Evolutionary conservation across 2,888 invertebrate genomes (phyloP).

Genomic region (Pristionchus entomophagus): DNA sequence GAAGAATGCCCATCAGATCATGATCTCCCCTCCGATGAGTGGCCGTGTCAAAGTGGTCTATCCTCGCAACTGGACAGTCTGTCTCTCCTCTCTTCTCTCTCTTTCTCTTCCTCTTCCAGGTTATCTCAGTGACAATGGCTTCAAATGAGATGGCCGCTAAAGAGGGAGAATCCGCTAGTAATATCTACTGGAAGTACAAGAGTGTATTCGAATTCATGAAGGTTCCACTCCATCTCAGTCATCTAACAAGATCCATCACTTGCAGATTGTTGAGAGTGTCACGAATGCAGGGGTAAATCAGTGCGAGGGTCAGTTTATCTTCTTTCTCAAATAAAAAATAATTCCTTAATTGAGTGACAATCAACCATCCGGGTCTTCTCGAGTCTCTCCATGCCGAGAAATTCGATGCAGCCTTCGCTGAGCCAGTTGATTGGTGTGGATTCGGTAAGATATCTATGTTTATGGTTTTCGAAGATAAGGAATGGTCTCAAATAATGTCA

Average conservation of each 20-base stretch:
- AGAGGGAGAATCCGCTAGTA: not conserved
- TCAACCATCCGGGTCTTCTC: constrained; percentile 35
- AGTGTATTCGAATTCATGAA: constrained; percentile 40
- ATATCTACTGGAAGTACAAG: constrained; percentile 26
- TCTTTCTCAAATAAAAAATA: not conserved
- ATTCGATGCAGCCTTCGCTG: constrained; percentile 34
- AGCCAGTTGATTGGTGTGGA: constrained; percentile 5
- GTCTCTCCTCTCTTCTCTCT: not conserved
- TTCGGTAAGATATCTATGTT: constrained; percentile 8
- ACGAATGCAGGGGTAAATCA: constrained; percentile 32
- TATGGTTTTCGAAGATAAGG: no score
- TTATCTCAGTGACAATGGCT: not conserved
- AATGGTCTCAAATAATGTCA: not conserved
- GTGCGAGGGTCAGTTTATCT: not conserved
- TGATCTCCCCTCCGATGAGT: constrained; percentile 32
- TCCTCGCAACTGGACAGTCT: not conserved
- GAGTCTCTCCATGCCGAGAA: constrained; percentile 17
- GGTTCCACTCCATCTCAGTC: not conserved
- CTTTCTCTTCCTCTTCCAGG: not conserved
- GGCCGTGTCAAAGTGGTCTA: not conserved
- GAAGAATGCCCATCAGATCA: not conserved
- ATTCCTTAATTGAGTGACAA: not conserved
- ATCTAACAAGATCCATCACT: not conserved
- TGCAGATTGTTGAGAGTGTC: constrained; percentile 27
- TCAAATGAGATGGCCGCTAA: not conserved